These are phyloP conservation scores for Phalacrocorax aristotelis DNA, from an alignment of 2,113 vertebrate genomes.

Conservation along the genomic window DNA sequence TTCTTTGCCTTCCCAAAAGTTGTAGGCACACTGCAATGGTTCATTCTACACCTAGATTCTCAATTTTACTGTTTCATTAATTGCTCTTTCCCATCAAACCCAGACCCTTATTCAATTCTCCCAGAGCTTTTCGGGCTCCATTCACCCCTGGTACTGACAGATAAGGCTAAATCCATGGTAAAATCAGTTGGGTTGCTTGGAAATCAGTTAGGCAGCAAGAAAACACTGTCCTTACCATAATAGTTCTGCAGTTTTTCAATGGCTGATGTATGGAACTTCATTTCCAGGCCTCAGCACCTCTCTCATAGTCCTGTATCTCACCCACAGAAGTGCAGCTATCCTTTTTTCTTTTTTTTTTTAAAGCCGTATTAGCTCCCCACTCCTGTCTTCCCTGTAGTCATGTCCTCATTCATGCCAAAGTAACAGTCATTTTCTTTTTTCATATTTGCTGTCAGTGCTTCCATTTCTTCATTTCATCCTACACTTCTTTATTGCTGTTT, in stretches of 20 bases:
- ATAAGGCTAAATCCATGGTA: not conserved
- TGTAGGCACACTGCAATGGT: not conserved
- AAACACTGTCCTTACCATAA: not conserved
- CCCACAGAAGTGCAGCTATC: not conserved
- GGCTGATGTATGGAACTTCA: not conserved
- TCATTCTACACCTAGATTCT: not conserved
- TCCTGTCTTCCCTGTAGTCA: not conserved
- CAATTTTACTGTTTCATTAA: not conserved
- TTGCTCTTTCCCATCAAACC: not conserved
- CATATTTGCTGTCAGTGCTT: conserved; percentile 24
- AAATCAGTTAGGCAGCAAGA: not conserved
- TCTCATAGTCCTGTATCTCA: not conserved
- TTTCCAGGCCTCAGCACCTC: not conserved
- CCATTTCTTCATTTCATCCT: conserved; percentile 48
- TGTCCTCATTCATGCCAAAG: not conserved
- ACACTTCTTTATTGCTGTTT: conserved; percentile 38
- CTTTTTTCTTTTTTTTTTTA: fast-evolving
- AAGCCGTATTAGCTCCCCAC: not conserved
- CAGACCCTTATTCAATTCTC: not conserved
- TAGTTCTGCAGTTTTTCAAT: not conserved
- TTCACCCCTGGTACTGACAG: not conserved
- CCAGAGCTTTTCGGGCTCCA: not conserved
- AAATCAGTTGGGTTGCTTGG: not conserved
- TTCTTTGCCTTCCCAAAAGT: not conserved
- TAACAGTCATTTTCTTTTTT: not conserved